Percentiles rank a stretch among this genome's conserved stretches.
Evolutionary conservation across 2,888 invertebrate species (phyloP).

Genomic region (Tanaodytes sp.): DNA sequence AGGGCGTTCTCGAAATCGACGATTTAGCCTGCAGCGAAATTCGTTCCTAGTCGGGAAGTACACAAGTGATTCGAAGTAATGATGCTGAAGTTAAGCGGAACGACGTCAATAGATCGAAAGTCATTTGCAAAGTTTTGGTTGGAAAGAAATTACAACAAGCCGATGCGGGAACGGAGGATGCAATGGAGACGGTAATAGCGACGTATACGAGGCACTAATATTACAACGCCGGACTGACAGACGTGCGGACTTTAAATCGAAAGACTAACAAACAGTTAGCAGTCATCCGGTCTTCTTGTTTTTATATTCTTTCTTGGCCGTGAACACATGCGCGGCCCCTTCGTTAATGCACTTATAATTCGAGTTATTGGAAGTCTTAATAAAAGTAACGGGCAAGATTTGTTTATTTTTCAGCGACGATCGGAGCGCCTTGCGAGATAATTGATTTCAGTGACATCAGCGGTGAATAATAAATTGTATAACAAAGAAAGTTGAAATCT

Average conservation of each 20-base stretch:
- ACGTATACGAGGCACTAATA: slow-evolving; percentile 71
- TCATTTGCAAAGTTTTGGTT: slow-evolving; percentile 36
- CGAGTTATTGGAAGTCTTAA: slow-evolving; percentile 21
- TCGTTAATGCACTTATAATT: slow-evolving; percentile 34
- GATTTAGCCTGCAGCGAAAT: slow-evolving; percentile 26
- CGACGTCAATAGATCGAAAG: slow-evolving; percentile 40
- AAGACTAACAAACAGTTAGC: slow-evolving; percentile 73
- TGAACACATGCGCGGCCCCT: slow-evolving; percentile 62
- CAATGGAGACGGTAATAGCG: slow-evolving; percentile 58
- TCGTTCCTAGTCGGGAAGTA: slow-evolving; percentile 25
- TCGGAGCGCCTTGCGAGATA: no score
- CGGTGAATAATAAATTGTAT: no score
- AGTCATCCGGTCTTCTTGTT: slow-evolving; percentile 73
- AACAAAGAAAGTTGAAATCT: no score
- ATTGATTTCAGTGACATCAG: no score
- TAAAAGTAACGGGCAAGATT: slow-evolving; percentile 19
- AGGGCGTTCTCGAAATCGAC: slow-evolving; percentile 15
- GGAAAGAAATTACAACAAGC: slow-evolving; percentile 45
- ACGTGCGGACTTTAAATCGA: slow-evolving; percentile 73
- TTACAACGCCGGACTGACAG: slow-evolving; percentile 73
- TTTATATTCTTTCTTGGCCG: slow-evolving; percentile 68
- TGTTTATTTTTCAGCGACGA: slow-evolving; percentile 34
- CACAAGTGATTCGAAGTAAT: slow-evolving; percentile 44
- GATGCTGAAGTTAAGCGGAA: slow-evolving; percentile 39
- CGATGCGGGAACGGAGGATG: slow-evolving; percentile 22